A percentile compares a stretch with the other conserved stretches of the same genome.
These are phyloP conservation scores for Gallinago jamesoni DNA, from an alignment of 2,113 vertebrate species.

Conservation along the genomic window DNA sequence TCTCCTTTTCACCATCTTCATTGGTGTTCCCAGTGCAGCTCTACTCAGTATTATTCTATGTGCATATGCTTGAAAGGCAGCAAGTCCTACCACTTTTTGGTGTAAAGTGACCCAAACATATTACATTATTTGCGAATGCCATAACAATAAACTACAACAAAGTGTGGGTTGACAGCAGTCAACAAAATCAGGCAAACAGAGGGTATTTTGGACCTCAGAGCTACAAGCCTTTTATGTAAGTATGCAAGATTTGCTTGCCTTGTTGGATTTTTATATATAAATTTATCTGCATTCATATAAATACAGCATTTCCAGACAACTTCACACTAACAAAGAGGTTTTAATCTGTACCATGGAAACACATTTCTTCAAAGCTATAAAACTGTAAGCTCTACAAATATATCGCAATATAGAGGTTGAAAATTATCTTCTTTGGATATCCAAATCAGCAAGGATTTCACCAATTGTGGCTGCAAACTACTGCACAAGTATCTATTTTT, in stretches of 20 bases:
- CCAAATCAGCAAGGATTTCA: background rate
- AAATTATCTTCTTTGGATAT: background rate
- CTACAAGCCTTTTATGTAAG: background rate
- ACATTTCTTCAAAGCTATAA: background rate
- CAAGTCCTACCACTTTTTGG: background rate
- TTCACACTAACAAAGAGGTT: background rate
- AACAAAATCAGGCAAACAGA: background rate
- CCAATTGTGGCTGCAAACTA: background rate
- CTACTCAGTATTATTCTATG: background rate
- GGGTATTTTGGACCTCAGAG: background rate
- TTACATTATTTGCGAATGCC: background rate
- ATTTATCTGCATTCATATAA: background rate
- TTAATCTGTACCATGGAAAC: background rate
- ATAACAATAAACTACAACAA: background rate
- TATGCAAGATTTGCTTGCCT: background rate
- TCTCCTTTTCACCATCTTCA: background rate
- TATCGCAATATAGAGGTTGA: background rate
- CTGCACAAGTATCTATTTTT: background rate
- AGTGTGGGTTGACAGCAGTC: background rate
- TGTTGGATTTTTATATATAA: background rate
- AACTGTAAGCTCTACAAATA: background rate
- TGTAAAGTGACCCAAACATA: background rate
- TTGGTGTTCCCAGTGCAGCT: background rate
- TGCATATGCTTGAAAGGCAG: background rate
- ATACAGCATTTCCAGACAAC: background rate